Base-by-base conservation (phyloP, 2,888 invertebrate species). In the Ryuthela nishihirai region DNA sequence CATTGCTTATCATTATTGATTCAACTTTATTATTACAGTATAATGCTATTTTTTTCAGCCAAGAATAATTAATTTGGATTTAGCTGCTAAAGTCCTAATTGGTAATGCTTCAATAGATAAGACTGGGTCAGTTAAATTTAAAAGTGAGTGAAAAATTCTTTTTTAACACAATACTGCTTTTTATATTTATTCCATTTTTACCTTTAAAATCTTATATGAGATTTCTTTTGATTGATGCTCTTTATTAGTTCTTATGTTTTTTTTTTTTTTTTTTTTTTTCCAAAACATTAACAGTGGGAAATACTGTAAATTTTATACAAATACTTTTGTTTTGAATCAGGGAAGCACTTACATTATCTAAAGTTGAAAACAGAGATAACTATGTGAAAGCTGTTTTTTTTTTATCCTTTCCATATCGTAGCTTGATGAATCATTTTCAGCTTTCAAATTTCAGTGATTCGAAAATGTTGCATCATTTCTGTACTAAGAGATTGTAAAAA, bases 71-170 rank as follows among this genome's bases (percentile, higher is more conserved):
- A 83, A 83, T 72, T 72, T 84, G 68, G 83, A 84, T 70, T 78
- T 83, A 75, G 83, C 84, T 67, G 83, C 84, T 53, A 79, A 80
- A 71, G 80, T 84, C 64, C 76, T 84, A 53, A 81, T 83, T 67
- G 81, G 78, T 59, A 80, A 80, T 69, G 73, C 76, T 20, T 74
- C 75, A 53, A 73, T 79, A 32, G 79, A 80, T 20, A 78, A 77
- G 1, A 77, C 79, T 44, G 72, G 73, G 62, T 70, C 67, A 56
- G 69, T 73, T 25, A 73, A 73, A 65, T 74, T 73, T 64, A 76
- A 76, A 71, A 76, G 76, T 76, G 68, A 72, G 71, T 67, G 23
- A 10, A 20, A 9, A 20, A 10, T 20, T 7, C 4, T 35, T 35
- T n/a, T 35, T 35, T 7, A 26, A 21, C 3, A 12, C 10, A 12